phyloP scores from a whole-genome alignment of 2,113 vertebrate species.

The Excalfactoria chinensis region DNA sequence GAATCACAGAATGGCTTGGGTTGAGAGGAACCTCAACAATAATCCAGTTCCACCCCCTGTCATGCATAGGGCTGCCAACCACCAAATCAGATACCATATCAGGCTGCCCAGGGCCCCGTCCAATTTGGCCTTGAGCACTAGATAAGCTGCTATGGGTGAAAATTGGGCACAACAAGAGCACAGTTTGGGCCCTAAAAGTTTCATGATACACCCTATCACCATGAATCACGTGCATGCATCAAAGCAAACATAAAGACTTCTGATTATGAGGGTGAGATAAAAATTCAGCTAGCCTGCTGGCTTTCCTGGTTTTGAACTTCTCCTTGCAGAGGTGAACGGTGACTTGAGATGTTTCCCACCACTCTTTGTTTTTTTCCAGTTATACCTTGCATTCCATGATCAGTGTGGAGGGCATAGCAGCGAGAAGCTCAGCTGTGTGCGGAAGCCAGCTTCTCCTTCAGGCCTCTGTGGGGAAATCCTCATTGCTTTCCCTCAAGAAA shows the following conservation, averaged over 20 bases:
- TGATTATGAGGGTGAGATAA: background rate
- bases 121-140: too few species aligned
- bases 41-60: too few species aligned
- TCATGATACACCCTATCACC: accelerated
- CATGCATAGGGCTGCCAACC: too few species aligned
- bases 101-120: too few species aligned
- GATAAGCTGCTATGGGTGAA: background rate
- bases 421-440: background rate
- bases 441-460: background rate
- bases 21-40: too few species aligned
- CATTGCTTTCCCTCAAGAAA: background rate
- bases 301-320: background rate
- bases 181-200: background rate
- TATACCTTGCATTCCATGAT: accelerated
- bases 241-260: background rate
- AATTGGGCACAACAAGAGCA: background rate
- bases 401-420: background rate
- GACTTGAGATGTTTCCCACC: accelerated
- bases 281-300: background rate
- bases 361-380: background rate
- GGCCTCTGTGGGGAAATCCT: background rate
- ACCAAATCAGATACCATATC: too few species aligned
- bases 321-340: background rate
- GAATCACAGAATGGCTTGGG: too few species aligned
- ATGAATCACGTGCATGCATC: accelerated